Evolutionary conservation across 2,888 invertebrate species (phyloP), one percentile per base, ranked within the genome.

Genomic region (Elmis aenea): DNA sequence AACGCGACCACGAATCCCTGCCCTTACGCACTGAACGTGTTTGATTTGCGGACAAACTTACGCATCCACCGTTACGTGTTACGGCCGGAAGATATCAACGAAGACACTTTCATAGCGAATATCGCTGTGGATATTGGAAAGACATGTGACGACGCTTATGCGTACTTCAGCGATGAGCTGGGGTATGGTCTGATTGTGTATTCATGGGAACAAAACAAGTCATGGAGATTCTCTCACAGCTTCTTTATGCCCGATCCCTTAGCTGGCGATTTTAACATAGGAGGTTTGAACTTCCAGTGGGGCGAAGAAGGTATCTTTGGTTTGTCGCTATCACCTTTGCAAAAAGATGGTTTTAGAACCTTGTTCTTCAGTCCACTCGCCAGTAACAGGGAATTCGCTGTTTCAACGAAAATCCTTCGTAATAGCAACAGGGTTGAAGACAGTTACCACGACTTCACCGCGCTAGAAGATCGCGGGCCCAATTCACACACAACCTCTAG

Each of bases 241-340:
- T 89, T 73, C 62, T 88, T 89, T 68, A 76, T 82, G 70, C 87
- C 88, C 0, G 88, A 89, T 62, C 89, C 89, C 0, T 66, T 88
- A 2, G 73, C 76, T 10, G 85, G 86, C 3, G 85, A 87, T 56
- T 87, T 80, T 62, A 85, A 83, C 57, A 78, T 86, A 42, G 85
- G 79, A 3, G 86, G 87, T 0, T 66, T 88, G 6, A 87, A 87
- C 62, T 88, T 87, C 74, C 87, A 88, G 62, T 90, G 89, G 89
- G 79, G 78, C 13, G 79, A 80, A 48, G 89, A 87, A 66, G 86
- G 85, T 8, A 80, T 86, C 41, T 86, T 86, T 51, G 86, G 86
- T 4, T 78, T 86, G 64, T 41, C 49, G 2, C 13, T 46, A 3
- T 81, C 85, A 0, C 81, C 86, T 0, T 59, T 74, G 3, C 75